Evolutionary conservation across 2,113 vertebrate species (phyloP).

Genomic region (Ifrita kowaldi): DNA sequence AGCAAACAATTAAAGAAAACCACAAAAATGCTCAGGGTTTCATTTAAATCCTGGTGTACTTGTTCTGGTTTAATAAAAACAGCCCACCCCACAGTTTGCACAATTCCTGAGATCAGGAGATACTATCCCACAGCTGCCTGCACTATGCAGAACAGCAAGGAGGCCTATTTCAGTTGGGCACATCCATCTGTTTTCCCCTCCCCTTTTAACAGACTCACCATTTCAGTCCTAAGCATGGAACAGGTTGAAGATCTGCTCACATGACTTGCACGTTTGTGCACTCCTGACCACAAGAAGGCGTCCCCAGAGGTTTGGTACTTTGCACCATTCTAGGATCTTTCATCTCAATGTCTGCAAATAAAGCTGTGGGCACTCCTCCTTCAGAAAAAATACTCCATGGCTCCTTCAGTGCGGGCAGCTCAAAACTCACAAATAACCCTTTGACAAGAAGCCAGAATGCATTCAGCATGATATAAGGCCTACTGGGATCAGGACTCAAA

Average conservation of each 20-base stretch:
- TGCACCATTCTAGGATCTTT: not conserved
- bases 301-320: not conserved
- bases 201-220: not conserved
- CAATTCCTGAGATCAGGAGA: not conserved
- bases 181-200: not conserved
- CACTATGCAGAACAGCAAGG: not conserved
- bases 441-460: not conserved
- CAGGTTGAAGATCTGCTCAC: not conserved
- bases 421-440: not conserved
- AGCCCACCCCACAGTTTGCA: not conserved
- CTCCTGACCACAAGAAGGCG: not conserved
- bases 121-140: not conserved
- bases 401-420: not conserved
- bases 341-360: not conserved
- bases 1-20: not conserved
- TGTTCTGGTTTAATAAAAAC: not conserved
- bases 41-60: not conserved
- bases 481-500: not conserved
- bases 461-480: not conserved
- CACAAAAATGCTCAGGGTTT: not conserved
- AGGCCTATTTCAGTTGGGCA: not conserved
- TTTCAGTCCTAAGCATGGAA: not conserved
- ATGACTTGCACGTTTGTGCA: not conserved
- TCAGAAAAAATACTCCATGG: not conserved
- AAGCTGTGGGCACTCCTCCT: not conserved